Evolutionary conservation across 2,888 invertebrate genomes (phyloP), one percentile per base, ranked within the genome.

Genomic region (Microplitis manilae): DNA sequence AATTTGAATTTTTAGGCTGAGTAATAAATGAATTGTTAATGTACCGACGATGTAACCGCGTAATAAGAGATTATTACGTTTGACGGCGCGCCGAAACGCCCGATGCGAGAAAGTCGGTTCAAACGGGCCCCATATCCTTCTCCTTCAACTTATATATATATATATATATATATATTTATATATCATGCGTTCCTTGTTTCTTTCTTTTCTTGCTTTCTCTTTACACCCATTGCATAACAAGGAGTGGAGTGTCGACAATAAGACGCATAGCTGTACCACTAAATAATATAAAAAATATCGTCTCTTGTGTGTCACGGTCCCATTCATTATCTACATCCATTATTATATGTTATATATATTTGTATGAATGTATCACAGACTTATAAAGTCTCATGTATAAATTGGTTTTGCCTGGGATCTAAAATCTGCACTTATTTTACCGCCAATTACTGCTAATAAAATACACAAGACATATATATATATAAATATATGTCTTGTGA

Each of bases 151-250:
- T 8, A 50, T 50, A 50, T 17, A 17, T 17, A 17, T 17, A 17
- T 17, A 17, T 17, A 17, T 13, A 50, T 50, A 13, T 50, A 50
- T 50, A 50, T 50, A 50, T 50, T 50, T 50, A 50, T 50, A 50
- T 50, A 50, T 50, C 50, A 13, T 64, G 78, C 78, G 72, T 80
- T 82, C 83, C 82, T 83, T 40, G 9, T 20, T 41, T 85, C 85
- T 85, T 87, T 85, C 86, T 85, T 86, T 76, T 86, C 84, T 85
- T 86, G 87, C 87, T 87, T 87, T 88, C 86, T 87, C 88, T 87
- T 86, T 84, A 83, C 83, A 79, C 82, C 79, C 77, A 75, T 88
- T 89, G 84, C 85, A 82, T 86, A 88, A 88, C 84, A 83, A 84
- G 84, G 83, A 86, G 85, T 84, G 85, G 13, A 50, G 85, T 84